Conservation (phyloP, 2,113 vertebrate species). For the Capreolus pygargus region DNA sequence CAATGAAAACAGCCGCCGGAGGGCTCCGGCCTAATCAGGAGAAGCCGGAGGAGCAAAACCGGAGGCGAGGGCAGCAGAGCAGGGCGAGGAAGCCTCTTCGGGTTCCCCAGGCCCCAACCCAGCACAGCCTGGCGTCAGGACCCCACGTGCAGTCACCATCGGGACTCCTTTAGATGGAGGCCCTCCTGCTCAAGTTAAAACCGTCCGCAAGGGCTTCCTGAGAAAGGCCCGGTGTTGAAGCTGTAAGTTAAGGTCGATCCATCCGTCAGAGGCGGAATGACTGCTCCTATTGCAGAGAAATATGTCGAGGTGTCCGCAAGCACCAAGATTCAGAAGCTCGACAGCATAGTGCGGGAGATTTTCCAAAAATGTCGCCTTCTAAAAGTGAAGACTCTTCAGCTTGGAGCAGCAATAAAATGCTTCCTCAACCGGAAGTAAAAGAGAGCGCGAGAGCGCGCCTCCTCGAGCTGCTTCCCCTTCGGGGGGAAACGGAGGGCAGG, state of each 20-base stretch:
- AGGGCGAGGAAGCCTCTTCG: neutral
- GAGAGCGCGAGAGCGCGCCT: neutral
- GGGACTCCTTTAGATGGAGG: accelerated
- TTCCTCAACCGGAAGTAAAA: accelerated
- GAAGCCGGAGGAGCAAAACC: neutral
- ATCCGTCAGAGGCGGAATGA: neutral
- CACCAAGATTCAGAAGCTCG: neutral
- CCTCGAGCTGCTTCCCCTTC: neutral
- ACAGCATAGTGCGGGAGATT: accelerated
- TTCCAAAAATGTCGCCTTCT: neutral
- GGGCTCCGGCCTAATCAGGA: neutral
- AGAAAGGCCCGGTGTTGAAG: neutral
- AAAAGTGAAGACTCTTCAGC: neutral
- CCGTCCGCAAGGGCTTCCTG: neutral
- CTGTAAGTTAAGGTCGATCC: neutral
- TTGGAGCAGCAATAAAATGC: neutral
- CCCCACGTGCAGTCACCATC: accelerated
- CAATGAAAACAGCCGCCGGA: neutral
- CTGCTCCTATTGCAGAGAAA: neutral
- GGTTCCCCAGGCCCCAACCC: neutral
- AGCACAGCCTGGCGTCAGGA: neutral
- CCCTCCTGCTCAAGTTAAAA: neutral
- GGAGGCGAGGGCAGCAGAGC: neutral
- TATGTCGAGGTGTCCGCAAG: neutral
- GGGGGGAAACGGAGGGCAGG: neutral